Evolutionary conservation across 2,113 vertebrate species (phyloP).

Genomic region (Eclectus roratus): DNA sequence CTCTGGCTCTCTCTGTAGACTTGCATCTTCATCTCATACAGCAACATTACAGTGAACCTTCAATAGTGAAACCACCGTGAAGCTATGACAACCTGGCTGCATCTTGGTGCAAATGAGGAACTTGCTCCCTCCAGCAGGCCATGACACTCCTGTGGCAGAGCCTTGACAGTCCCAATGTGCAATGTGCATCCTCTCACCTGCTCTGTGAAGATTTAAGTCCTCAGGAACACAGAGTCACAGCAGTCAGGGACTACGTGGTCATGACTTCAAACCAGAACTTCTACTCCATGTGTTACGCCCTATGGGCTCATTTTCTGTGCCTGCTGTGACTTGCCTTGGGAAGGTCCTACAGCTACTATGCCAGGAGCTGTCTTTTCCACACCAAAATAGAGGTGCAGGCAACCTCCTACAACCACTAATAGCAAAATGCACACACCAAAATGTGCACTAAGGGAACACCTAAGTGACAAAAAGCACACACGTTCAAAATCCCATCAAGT

Average conservation of each 20-base stretch:
- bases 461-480: neutral
- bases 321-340: neutral
- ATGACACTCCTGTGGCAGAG: accelerated
- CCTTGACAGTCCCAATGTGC: neutral
- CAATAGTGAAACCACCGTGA: neutral
- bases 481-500: neutral
- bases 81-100: neutral
- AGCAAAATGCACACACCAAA: neutral
- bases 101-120: neutral
- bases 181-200: accelerated
- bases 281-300: neutral
- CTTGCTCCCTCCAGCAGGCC: accelerated
- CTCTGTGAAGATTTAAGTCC: neutral
- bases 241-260: neutral
- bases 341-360: neutral
- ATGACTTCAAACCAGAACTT: neutral
- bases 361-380: neutral
- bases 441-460: neutral
- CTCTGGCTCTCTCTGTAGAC: neutral
- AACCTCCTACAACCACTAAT: neutral
- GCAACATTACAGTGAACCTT: neutral
- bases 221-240: neutral
- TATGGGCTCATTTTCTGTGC: neutral
- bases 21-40: neutral
- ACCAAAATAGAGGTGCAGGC: neutral